phyloP scores from a whole-genome alignment of 1,140 invertebrate genomes.

The Lerema accius region DNA sequence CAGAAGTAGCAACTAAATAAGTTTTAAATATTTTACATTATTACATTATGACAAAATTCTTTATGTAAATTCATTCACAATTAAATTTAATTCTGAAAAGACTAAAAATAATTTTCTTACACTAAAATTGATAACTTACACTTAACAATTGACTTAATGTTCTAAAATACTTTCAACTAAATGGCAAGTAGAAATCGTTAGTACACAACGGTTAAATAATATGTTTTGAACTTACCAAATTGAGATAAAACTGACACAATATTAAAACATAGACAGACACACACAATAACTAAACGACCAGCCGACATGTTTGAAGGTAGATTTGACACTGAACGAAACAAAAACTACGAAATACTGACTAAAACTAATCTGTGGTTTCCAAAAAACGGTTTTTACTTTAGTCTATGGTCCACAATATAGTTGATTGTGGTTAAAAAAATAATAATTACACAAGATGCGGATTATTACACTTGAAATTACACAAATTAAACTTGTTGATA shows the following conservation, averaged over 20 bases:
- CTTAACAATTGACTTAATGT: constrained; percentile 2
- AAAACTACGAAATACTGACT: neutral
- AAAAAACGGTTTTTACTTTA: neutral
- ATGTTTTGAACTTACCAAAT: constrained; percentile 53
- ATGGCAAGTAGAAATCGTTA: constrained; percentile 1
- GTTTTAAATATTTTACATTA: too few relatives aligned
- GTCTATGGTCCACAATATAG: too few relatives aligned
- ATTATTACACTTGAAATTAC: neutral
- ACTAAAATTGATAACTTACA: too few relatives aligned
- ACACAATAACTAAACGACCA: constrained; percentile 38
- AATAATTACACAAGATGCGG: neutral
- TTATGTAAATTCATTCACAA: too few relatives aligned
- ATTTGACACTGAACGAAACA: neutral
- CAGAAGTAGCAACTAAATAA: too few relatives aligned
- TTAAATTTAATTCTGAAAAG: too few relatives aligned
- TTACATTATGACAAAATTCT: too few relatives aligned
- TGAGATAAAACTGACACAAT: constrained; percentile 47
- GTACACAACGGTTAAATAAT: constrained; percentile 4
- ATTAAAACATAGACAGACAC: constrained; percentile 50
- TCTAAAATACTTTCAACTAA: neutral
- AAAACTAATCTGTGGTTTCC: neutral
- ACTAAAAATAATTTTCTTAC: too few relatives aligned
- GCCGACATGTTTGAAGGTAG: constrained; percentile 38
- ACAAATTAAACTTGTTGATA: neutral
- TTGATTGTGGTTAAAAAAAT: neutral